Conservation (phyloP, 30 jellyfish, hydroid and myxozoan species). For the Pseudorhiza aurosa region DNA sequence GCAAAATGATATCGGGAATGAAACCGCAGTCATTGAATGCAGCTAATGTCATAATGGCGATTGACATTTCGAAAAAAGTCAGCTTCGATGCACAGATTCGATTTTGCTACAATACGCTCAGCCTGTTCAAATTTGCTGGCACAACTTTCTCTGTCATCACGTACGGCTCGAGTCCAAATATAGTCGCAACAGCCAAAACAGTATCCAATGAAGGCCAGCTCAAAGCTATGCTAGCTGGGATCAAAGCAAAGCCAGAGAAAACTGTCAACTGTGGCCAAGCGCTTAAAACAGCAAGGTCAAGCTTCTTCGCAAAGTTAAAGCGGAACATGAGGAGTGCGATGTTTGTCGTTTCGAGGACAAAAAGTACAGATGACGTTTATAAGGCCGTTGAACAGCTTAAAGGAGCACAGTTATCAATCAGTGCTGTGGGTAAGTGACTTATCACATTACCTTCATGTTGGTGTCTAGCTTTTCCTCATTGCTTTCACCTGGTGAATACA, state of each 20-base stretch:
- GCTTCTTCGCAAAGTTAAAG: constrained; percentile 44
- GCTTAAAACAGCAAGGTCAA: constrained; percentile 67
- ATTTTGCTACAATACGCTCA: constrained; percentile 64
- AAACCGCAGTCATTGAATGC: constrained; percentile 77
- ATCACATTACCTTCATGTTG: no score
- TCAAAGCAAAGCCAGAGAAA: constrained; percentile 76
- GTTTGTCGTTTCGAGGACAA: constrained; percentile 77
- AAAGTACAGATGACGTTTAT: constrained; percentile 85
- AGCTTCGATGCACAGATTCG: constrained; percentile 77
- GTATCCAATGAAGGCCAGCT: constrained; percentile 57
- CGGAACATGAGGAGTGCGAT: constrained; percentile 51
- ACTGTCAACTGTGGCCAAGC: constrained; percentile 94
- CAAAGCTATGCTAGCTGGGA: constrained; percentile 56
- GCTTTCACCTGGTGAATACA: no score
- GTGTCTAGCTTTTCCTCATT: no score
- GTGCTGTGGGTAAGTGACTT: constrained; percentile 70
- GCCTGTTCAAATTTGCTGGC: constrained; percentile 67
- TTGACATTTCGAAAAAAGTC: constrained; percentile 76
- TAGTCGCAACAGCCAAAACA: constrained; percentile 48
- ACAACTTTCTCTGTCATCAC: constrained; percentile 70
- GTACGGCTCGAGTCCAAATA: constrained; percentile 64
- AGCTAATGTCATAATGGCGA: constrained; percentile 73
- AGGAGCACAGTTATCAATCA: constrained; percentile 86
- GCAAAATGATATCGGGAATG: constrained; percentile 63
- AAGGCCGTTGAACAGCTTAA: constrained; percentile 93